Evolutionary conservation across 2,888 invertebrate genomes (phyloP), one percentile per base, ranked within the genome.

Genomic region (Cynaeus angustus): DNA sequence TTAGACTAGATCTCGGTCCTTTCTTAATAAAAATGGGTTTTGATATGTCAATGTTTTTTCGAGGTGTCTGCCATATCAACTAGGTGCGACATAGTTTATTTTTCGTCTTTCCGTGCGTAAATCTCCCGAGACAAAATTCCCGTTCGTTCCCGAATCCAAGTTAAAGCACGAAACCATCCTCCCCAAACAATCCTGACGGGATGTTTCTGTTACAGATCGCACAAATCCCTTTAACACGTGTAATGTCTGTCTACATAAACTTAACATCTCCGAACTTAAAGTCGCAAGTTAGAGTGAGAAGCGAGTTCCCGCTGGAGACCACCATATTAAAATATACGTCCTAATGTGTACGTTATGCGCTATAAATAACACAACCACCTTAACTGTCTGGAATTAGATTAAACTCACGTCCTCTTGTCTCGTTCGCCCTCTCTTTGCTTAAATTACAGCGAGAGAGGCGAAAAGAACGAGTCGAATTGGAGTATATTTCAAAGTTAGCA

Each of bases 221-320:
- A 73, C 75, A 78, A 77, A 78, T 78, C 77, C 75, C 72, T 72
- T 74, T 66, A 78, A 79, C 77, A 77, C 74, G 71, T 77, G 77
- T 76, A 75, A 69, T 73, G 70, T 71, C 73, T 72, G 72, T 72
- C 73, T 74, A 65, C 72, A 70, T 74, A 72, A 75, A 73, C 67
- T 70, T 46, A 70, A 61, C 72, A 71, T 70, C 70, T 58, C 64
- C 62, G 64, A 61, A 66, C 64, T 61, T 28, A 41, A 21, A 21
- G 28, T 21, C 45, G 14, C 26, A 62, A 43, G 21, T 50, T 52
- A 28, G 48, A 68, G 46, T 30, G 61, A 68, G 68, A 68, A 45
- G 21, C 38, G 5, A 28, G 14, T 14, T n/a, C 12, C 45, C 13
- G 30, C 61, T 6, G 28, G 37, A 61, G 43, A 28, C 66, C 53